Base-by-base conservation (phyloP, 2,888 invertebrate genomes). In the Anoncus sp. region DNA sequence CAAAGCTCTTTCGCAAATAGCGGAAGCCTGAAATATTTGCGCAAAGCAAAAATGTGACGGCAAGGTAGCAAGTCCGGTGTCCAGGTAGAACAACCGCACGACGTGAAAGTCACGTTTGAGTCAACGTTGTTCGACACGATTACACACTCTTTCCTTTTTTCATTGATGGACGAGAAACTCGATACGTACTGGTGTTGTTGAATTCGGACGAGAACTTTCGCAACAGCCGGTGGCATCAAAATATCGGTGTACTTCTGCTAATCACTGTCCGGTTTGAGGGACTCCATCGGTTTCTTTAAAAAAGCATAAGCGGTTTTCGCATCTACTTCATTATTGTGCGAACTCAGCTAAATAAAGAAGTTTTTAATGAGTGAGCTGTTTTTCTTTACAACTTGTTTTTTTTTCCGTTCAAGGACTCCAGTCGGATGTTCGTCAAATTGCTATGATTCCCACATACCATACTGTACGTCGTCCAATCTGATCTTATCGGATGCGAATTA, bases 401-500 rank as follows among this genome's bases (percentile, higher is more conserved):
- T 51, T 77, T 82, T 1, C 22, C 60, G 59, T 75, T 82, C 3
- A 79, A 18, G 1, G 79, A 77, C 20, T 81, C 77, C 2, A 83
- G 20, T 22, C 80, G 45, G 40, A 81, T 83, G 57, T 83, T 77
- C 1, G 83, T 81, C 10, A 55, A 70, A n/a, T 77, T 77, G 10
- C 76, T 77, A 14, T 77, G 62, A 49, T 82, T 82, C 3, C 70
- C 45, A 16, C 38, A 4, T 14, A 38, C 38, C 80, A 80, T 80
- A 12, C 67, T 57, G 49, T 73, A 80, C 4, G 27, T 22, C 9
- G 79, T 77, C 81, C 82, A 84, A 38, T 82, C 67, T n/a, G 74
- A n/a, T 47, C 66, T 45, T 12, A 81, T 84, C 20, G 22, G 1
- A 49, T 84, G 77, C 82, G 81, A 84, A 71, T 81, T 82, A n/a